Evolutionary conservation across 2,797 vertebrate genomes (phyloP).

Genomic region (Tragelaphus oryx): DNA sequence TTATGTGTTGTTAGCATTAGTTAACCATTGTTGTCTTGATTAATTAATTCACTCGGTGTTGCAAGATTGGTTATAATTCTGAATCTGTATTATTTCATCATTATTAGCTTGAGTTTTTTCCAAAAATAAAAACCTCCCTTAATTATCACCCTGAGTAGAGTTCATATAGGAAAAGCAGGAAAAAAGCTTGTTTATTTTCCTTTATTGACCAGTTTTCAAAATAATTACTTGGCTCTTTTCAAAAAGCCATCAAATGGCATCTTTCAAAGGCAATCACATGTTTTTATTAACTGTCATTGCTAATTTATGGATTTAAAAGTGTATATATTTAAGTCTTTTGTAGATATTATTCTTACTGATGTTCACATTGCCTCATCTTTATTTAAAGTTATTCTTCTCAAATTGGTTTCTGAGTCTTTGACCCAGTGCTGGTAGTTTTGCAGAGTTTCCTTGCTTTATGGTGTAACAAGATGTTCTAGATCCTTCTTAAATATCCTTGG

Average conservation of each 20-base stretch:
- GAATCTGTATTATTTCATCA: not conserved
- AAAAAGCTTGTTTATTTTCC: not conserved
- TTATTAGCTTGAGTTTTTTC: not conserved
- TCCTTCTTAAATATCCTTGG: not conserved
- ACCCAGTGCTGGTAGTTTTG: not conserved
- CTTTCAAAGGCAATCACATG: not conserved
- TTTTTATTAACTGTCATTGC: not conserved
- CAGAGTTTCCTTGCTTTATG: not conserved
- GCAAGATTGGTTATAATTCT: not conserved
- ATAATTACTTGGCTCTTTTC: not conserved
- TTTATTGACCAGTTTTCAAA: not conserved
- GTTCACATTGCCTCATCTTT: not conserved
- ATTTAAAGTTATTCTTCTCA: not conserved
- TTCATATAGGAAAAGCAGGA: not conserved
- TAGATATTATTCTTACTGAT: not conserved
- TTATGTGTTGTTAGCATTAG: too few species aligned
- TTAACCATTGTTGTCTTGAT: too few species aligned
- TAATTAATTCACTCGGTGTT: too few species aligned
- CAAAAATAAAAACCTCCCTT: not conserved
- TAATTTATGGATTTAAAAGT: not conserved
- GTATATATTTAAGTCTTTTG: not conserved
- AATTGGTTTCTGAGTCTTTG: not conserved
- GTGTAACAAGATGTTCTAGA: not conserved
- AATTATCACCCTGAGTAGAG: not conserved
- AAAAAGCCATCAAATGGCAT: not conserved